Evolutionary conservation across 2,113 vertebrate species (phyloP).

Genomic region (Fukomys damarensis): DNA sequence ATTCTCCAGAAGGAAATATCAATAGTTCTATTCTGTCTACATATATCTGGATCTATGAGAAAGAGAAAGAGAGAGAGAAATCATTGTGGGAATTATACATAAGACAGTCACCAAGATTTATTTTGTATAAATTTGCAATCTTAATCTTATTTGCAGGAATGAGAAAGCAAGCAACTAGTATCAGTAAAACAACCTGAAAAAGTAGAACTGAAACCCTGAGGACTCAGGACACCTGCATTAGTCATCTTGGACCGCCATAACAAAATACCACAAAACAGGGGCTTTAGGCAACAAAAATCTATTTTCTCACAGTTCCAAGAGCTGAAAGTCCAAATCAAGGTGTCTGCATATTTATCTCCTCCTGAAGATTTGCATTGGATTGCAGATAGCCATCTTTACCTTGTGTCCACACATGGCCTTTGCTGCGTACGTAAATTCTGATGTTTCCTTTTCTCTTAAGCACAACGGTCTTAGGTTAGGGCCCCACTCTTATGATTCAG

Average conservation of each 20-base stretch:
- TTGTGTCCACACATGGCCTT: neutral
- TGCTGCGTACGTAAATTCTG: neutral
- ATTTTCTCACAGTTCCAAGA: neutral
- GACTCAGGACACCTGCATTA: neutral
- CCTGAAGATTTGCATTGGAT: neutral
- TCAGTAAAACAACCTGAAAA: neutral
- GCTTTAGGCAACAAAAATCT: neutral
- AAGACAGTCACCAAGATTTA: neutral
- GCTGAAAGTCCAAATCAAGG: no score
- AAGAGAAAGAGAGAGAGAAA: no score
- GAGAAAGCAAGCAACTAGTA: neutral
- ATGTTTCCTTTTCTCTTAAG: neutral
- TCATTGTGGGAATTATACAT: neutral
- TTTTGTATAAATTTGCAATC: neutral
- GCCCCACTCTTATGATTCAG: neutral
- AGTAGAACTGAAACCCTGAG: neutral
- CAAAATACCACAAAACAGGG: neutral
- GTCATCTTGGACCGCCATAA: neutral
- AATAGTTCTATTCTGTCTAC: neutral
- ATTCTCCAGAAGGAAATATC: neutral
- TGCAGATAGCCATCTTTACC: neutral
- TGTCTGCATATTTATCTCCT: neutral
- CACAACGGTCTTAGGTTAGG: neutral
- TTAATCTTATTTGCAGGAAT: no score
- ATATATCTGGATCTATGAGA: neutral